Evolutionary conservation across 2,797 vertebrate genomes (phyloP).

Genomic region (Cottoperca gobio): DNA sequence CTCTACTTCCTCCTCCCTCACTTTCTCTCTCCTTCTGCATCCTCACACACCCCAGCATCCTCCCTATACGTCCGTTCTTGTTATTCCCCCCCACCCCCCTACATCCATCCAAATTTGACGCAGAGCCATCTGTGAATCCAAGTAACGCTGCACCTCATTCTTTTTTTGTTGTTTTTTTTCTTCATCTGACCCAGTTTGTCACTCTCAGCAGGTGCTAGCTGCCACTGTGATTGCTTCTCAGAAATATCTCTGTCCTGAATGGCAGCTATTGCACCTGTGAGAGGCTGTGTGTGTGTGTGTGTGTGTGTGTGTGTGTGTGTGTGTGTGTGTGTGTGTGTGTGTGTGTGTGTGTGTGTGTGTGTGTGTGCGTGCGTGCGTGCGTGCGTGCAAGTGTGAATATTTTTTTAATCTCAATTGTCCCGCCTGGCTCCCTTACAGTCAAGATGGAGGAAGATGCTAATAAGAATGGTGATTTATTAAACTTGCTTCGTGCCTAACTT

Average conservation of each 20-base stretch:
- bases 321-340: background rate
- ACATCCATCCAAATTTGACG: conserved; percentile 40
- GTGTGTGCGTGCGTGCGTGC: too few species aligned
- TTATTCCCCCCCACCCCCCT: background rate
- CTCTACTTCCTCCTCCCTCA: conserved; percentile 9
- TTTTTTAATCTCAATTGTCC: too few species aligned
- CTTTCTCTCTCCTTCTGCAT: background rate
- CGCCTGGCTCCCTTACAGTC: too few species aligned
- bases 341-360: too few species aligned
- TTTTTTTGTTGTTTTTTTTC: conserved; percentile 22
- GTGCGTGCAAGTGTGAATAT: too few species aligned
- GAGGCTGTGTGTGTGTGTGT: background rate
- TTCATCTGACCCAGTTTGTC: conserved; percentile 55
- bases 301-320: conserved; percentile 1
- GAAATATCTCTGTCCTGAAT: conserved; percentile 36
- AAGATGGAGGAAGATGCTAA: too few species aligned
- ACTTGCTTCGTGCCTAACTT: too few species aligned
- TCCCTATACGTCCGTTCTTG: background rate
- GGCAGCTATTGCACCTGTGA: conserved; percentile 23
- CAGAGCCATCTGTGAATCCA: conserved; percentile 59
- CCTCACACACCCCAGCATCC: background rate
- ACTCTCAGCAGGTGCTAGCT: conserved; percentile 33
- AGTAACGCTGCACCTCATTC: conserved; percentile 33
- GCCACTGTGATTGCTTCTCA: conserved; percentile 42
- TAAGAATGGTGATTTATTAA: too few species aligned